Conservation (phyloP, 2,888 invertebrate genomes). For the Caenorhabditis imperialis region DNA sequence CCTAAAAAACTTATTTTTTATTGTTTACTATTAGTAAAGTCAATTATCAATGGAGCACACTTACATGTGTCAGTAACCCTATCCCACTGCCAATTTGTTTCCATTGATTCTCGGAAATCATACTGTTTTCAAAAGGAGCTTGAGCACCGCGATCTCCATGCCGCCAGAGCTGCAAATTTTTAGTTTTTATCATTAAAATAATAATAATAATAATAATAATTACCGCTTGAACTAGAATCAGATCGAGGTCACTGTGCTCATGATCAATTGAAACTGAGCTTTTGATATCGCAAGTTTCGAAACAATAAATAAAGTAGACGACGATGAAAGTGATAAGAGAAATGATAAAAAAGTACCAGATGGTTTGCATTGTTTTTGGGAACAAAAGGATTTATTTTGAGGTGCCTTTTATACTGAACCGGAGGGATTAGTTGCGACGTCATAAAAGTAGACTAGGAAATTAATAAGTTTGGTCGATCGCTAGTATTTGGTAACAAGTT, state of each 20-base stretch:
- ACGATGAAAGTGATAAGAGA: no score
- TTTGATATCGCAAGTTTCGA: neutral
- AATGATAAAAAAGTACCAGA: no score
- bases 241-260: slow-evolving; percentile 10
- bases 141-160: slow-evolving; percentile 63
- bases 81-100: slow-evolving; percentile 50
- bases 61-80: slow-evolving; percentile 45
- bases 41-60: slow-evolving; percentile 8
- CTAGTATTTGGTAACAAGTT: slow-evolving; percentile 19
- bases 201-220: neutral
- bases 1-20: slow-evolving; percentile 49
- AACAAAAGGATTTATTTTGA: neutral
- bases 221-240: slow-evolving; percentile 36
- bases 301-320: no score
- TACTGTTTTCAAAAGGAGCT: slow-evolving; percentile 41
- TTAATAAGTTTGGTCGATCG: no score
- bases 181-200: neutral
- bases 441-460: slow-evolving; percentile 1
- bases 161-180: slow-evolving; percentile 54
- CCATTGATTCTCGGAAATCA: slow-evolving; percentile 43
- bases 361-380: neutral
- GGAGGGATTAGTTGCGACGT: slow-evolving; percentile 10
- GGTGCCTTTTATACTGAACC: neutral
- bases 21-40: slow-evolving; percentile 79
- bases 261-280: neutral